phyloP scores from a whole-genome alignment of 2,113 vertebrate species.

The Ctenodactylus gundi region DNA sequence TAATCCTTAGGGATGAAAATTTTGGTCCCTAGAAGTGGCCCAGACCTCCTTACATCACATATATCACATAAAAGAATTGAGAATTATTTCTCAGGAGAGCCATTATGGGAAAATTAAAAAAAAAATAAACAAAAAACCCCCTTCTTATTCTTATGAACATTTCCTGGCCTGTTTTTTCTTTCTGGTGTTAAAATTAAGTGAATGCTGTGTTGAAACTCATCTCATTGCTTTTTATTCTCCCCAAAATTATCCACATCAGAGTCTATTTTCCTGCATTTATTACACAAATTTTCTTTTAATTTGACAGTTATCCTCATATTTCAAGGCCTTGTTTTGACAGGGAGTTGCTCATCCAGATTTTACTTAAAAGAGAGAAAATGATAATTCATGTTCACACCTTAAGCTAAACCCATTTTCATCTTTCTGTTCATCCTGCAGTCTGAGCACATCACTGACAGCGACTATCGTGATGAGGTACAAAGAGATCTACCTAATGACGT shows the following conservation, averaged over 20 bases:
- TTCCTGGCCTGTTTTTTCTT: conserved; percentile 28
- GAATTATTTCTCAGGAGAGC: conserved; percentile 26
- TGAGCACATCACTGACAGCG: neutral
- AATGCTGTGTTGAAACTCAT: conserved; percentile 33
- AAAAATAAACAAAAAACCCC: too few species aligned
- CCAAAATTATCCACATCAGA: conserved; percentile 72
- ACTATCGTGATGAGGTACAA: conserved; percentile 19
- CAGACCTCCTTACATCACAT: neutral
- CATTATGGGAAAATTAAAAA: neutral
- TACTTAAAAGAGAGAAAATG: conserved; percentile 75
- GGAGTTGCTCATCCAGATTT: conserved; percentile 73
- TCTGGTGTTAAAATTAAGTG: conserved; percentile 46
- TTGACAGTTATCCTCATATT: conserved; percentile 73
- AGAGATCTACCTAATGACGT: neutral
- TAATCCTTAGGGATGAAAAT: conserved; percentile 13
- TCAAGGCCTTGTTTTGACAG: conserved; percentile 78
- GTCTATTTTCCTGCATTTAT: conserved; percentile 77
- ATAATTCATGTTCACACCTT: conserved; percentile 71
- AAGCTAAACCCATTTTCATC: conserved; percentile 54
- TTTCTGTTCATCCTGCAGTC: conserved; percentile 28
- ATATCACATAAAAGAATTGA: neutral
- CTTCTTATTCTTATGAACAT: neutral
- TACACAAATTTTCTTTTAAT: conserved; percentile 76
- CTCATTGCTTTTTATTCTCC: conserved; percentile 42
- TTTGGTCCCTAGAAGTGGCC: neutral